phyloP scores from a whole-genome alignment of 2,888 invertebrate genomes.

The Lithophane socia region DNA sequence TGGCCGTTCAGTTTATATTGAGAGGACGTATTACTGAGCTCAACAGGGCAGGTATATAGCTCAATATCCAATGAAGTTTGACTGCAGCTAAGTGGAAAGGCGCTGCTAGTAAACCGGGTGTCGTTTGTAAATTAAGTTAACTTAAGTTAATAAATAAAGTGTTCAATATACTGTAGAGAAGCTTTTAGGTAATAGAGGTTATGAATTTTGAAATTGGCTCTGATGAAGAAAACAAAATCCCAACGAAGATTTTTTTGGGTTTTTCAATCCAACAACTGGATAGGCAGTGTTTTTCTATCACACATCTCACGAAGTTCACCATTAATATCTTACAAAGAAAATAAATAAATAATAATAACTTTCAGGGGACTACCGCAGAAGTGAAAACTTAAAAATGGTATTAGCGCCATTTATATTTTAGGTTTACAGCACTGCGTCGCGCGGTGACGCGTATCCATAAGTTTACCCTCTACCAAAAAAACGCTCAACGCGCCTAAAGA shows the following conservation, averaged over 20 bases:
- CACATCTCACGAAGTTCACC: neutral
- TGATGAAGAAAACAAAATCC: neutral
- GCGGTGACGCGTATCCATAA: too few species aligned
- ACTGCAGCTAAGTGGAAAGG: conserved; percentile 41
- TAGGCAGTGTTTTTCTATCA: too few species aligned
- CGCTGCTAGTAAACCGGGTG: conserved; percentile 6
- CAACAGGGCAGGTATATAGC: conserved; percentile 26
- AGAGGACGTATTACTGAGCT: conserved; percentile 28
- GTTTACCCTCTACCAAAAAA: too few species aligned
- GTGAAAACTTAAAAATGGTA: too few species aligned
- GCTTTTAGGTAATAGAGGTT: neutral
- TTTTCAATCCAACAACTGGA: neutral
- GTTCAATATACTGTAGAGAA: neutral
- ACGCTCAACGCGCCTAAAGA: too few species aligned
- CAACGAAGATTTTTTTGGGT: neutral
- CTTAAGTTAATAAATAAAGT: conserved; percentile 26
- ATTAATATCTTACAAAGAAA: neutral
- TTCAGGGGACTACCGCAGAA: too few species aligned
- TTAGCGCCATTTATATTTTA: too few species aligned
- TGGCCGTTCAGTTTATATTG: conserved; percentile 18
- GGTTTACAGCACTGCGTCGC: too few species aligned
- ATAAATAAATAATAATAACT: too few species aligned
- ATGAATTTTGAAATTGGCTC: neutral
- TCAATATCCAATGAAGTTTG: conserved; percentile 42
- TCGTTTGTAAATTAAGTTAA: conserved; percentile 15